These are phyloP conservation scores for Ooceraea biroi DNA, from an alignment of 1,140 invertebrate species.

Conservation along the genomic window DNA sequence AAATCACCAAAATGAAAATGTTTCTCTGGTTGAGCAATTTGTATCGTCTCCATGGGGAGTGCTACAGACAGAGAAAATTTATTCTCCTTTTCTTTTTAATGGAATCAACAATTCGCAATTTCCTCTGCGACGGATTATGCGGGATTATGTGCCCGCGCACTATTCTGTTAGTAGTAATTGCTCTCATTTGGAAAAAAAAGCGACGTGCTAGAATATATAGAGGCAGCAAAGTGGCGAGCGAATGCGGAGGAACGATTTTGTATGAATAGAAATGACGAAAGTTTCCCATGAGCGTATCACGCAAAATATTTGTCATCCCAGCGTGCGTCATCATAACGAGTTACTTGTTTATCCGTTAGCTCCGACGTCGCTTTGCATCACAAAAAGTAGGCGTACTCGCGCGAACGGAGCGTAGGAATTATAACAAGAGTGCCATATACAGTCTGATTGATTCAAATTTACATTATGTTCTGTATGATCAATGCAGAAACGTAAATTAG, in stretches of 20 bases:
- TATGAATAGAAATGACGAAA: constrained; percentile 24
- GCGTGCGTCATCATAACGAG: constrained; percentile 47
- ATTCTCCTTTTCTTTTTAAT: constrained; percentile 1
- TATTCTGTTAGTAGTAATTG: constrained; percentile 19
- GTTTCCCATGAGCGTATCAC: constrained; percentile 42
- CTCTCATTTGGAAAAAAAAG: constrained; percentile 21
- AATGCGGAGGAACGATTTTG: background rate
- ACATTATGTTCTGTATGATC: background rate
- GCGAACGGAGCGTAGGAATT: background rate
- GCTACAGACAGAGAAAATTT: constrained; percentile 5
- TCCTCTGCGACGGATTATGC: background rate
- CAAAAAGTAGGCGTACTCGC: constrained; percentile 29
- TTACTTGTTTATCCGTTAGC: constrained; percentile 63
- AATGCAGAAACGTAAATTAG: background rate
- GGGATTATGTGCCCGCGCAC: background rate
- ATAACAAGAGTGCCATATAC: background rate
- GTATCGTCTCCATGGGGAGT: constrained; percentile 11
- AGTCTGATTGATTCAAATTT: constrained; percentile 7
- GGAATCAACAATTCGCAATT: constrained; percentile 25
- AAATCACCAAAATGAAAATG: constrained; percentile 44
- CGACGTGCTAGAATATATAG: background rate
- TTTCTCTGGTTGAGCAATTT: constrained; percentile 12
- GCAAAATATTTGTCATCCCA: constrained; percentile 57
- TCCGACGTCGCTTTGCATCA: constrained; percentile 47
- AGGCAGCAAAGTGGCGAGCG: background rate